Evolutionary conservation across 2,113 vertebrate species (phyloP).

Genomic region (Grammomys surdaster): DNA sequence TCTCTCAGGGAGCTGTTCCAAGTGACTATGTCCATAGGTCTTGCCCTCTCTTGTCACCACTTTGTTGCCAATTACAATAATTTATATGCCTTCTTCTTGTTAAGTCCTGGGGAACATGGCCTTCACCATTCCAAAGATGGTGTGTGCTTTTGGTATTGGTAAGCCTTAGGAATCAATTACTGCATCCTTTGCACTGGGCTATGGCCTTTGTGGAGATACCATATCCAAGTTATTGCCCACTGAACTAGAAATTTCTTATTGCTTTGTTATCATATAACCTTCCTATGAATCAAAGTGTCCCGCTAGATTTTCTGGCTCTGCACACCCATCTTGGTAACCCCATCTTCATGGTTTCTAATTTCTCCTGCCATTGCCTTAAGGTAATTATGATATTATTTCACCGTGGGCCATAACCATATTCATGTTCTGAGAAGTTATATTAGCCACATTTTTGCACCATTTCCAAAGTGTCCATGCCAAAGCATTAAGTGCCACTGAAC

Average conservation of each 20-base stretch:
- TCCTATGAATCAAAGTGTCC: background rate
- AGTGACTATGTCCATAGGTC: background rate
- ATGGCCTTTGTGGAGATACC: background rate
- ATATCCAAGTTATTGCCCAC: background rate
- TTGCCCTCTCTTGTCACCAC: fast-evolving
- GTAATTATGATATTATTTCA: background rate
- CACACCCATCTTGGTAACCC: background rate
- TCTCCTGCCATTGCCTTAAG: background rate
- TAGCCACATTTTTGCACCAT: background rate
- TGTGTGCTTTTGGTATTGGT: background rate
- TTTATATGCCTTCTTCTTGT: background rate
- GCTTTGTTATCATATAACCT: background rate
- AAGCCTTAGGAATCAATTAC: background rate
- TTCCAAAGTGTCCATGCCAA: background rate
- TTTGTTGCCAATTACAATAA: background rate
- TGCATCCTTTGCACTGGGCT: background rate
- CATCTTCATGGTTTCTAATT: background rate
- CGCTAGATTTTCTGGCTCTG: background rate
- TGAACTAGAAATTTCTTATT: background rate
- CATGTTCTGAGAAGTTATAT: background rate
- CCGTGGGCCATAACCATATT: background rate
- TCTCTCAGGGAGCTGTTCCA: background rate
- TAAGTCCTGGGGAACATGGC: background rate
- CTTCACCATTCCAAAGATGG: background rate
- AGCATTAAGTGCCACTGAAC: background rate